Percentiles rank a stretch among this genome's conserved stretches.
phyloP scores from a whole-genome alignment of 2,888 invertebrate genomes.

The Thysanoteuthis rhombus region DNA sequence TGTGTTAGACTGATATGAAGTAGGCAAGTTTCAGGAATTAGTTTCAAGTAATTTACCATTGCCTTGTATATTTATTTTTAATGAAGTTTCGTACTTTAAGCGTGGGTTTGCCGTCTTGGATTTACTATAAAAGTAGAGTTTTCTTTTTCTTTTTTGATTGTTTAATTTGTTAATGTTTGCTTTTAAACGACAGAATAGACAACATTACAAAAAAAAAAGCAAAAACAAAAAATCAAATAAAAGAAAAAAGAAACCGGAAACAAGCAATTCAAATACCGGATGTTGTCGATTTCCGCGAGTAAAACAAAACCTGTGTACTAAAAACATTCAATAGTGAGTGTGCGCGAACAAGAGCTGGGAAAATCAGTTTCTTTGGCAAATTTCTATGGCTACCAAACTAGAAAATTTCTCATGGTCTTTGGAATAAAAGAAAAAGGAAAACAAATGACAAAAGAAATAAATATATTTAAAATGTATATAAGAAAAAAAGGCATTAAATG shows the following conservation, averaged over 20 bases:
- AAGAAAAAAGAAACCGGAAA: background rate
- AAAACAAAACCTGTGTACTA: background rate
- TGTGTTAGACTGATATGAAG: too few relatives aligned
- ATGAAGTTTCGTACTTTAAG: too few relatives aligned
- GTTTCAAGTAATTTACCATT: too few relatives aligned
- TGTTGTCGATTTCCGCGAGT: background rate
- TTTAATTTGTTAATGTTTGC: too few relatives aligned
- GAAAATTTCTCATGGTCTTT: background rate
- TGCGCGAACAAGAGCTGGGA: background rate
- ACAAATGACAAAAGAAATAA: too few relatives aligned
- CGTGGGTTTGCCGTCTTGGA: too few relatives aligned
- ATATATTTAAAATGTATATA: background rate
- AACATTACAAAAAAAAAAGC: background rate
- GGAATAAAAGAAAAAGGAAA: background rate
- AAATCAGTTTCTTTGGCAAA: background rate
- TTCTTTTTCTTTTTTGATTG: too few relatives aligned
- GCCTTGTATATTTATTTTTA: too few relatives aligned
- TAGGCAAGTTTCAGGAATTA: too few relatives aligned
- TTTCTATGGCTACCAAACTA: background rate
- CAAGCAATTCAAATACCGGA: constrained; percentile 12
- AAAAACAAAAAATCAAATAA: background rate
- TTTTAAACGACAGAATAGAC: too few relatives aligned
- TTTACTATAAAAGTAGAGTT: too few relatives aligned
- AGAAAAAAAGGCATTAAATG: background rate
- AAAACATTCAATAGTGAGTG: background rate